These are phyloP conservation scores for Nephrotoma guestfalica DNA, from an alignment of 2,888 invertebrate genomes.

Conservation along the genomic window DNA sequence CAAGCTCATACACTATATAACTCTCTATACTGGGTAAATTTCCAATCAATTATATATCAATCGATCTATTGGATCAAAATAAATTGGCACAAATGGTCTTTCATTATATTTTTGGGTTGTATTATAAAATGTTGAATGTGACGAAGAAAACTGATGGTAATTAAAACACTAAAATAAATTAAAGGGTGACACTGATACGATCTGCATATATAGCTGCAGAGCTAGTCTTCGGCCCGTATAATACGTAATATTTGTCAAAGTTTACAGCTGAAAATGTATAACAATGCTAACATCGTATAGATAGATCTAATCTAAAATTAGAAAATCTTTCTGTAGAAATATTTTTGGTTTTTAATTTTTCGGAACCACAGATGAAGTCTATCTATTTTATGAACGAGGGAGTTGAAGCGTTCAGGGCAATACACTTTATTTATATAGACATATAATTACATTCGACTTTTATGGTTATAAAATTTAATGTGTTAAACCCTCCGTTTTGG, in stretches of 20 bases:
- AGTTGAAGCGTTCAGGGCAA: background rate
- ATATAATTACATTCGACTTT: background rate
- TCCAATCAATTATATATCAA: background rate
- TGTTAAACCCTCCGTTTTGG: background rate
- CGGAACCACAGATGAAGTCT: background rate
- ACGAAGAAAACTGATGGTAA: background rate
- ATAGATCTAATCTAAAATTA: background rate
- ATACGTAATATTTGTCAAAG: background rate
- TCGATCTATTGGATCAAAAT: background rate
- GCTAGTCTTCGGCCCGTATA: background rate
- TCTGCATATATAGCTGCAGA: background rate
- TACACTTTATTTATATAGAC: background rate
- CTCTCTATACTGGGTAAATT: background rate
- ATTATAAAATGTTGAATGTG: background rate
- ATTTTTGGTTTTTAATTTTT: background rate
- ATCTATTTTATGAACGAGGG: background rate
- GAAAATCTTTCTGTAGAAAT: background rate
- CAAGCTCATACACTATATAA: background rate
- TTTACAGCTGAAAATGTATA: background rate
- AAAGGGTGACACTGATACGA: background rate
- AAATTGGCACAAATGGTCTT: background rate
- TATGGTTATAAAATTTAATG: background rate
- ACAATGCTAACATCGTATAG: background rate
- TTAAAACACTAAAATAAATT: background rate
- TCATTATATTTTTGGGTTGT: background rate